A percentile compares a stretch with the other conserved stretches of the same genome.
Conservation (phyloP, 2,888 invertebrate species). For the Elegia similella region DNA sequence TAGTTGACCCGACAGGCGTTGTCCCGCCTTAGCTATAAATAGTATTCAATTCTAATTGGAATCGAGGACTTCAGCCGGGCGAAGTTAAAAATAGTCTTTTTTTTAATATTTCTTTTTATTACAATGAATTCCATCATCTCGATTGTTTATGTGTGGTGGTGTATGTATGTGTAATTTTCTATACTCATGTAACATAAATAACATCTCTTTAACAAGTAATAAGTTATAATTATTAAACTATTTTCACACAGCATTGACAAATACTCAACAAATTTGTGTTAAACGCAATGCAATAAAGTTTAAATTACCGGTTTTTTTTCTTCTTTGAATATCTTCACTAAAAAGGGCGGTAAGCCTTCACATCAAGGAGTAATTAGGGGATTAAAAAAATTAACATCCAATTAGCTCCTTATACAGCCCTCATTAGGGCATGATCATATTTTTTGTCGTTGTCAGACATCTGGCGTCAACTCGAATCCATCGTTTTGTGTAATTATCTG, state of each 20-base stretch:
- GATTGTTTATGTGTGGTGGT: too few species aligned
- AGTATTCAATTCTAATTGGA: too few species aligned
- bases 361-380: constrained; percentile 42
- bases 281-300: not conserved
- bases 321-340: not conserved
- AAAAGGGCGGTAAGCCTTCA: constrained; percentile 4
- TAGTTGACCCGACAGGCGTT: too few species aligned
- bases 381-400: constrained; percentile 42
- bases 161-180: not conserved
- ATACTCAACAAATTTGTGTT: not conserved
- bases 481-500: constrained; percentile 1
- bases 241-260: not conserved
- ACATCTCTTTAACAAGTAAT: not conserved
- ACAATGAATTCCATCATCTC: too few species aligned
- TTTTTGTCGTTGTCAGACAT: not conserved
- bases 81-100: too few species aligned
- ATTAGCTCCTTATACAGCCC: constrained; percentile 48
- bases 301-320: not conserved
- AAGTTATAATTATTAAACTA: constrained; percentile 5
- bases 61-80: too few species aligned
- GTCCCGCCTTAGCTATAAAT: too few species aligned
- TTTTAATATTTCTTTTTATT: too few species aligned
- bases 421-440: constrained; percentile 46
- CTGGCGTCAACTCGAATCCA: not conserved
- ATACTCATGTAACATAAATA: not conserved